Percentiles rank a stretch among this genome's conserved stretches.
Evolutionary conservation across 1,140 invertebrate genomes (phyloP).

Genomic region (Drosophila nebulosa): DNA sequence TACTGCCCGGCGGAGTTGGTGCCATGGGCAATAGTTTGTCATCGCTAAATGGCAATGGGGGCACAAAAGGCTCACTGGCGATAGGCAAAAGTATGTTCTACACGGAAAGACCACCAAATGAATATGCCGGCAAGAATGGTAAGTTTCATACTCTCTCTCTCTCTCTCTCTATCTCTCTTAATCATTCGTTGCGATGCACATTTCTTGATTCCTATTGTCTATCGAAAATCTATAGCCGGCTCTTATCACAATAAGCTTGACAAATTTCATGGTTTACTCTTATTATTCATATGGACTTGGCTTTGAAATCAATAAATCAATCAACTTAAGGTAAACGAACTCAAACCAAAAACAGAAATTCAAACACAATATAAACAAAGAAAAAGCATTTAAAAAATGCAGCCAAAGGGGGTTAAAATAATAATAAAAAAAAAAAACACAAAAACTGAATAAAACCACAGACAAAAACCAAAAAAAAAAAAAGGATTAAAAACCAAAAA

Average conservation of each 20-base stretch:
- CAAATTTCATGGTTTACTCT: slow-evolving; percentile 17
- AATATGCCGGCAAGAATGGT: slow-evolving; percentile 64
- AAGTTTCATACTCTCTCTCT: no score
- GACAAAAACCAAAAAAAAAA: no score
- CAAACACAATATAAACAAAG: not conserved
- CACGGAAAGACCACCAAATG: slow-evolving; percentile 80
- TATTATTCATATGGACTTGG: slow-evolving; percentile 27
- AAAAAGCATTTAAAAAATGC: slow-evolving; percentile 69
- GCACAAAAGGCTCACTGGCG: slow-evolving; percentile 72
- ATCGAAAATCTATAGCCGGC: slow-evolving; percentile 39
- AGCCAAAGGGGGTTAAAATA: slow-evolving; percentile 64
- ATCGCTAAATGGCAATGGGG: slow-evolving; percentile 55
- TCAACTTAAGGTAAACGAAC: slow-evolving; percentile 18
- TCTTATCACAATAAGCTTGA: slow-evolving; percentile 10
- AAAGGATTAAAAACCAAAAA: not conserved
- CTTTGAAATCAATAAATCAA: slow-evolving; percentile 33
- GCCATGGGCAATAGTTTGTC: slow-evolving; percentile 63
- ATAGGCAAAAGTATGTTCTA: slow-evolving; percentile 80
- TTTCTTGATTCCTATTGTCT: slow-evolving; percentile 10
- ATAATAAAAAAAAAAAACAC: not conserved
- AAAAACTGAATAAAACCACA: no score
- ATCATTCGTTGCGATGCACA: no score
- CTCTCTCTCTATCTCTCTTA: no score
- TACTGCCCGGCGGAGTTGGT: slow-evolving; percentile 42
- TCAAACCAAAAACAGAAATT: slow-evolving; percentile 2